Evolutionary conservation across 2,797 vertebrate genomes (phyloP).

Genomic region (Agapornis canus): DNA sequence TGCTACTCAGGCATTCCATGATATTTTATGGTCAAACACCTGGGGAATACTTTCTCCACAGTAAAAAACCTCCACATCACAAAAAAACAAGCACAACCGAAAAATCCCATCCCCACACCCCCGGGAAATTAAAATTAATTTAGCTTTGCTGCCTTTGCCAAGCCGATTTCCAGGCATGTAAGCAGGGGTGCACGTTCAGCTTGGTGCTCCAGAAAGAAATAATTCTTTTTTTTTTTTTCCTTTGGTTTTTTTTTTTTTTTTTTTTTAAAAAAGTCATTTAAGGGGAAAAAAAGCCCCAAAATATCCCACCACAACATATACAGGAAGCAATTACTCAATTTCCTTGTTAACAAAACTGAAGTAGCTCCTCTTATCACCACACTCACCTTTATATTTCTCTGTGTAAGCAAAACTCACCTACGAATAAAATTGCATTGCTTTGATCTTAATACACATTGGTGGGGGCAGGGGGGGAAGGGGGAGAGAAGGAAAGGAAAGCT

Average conservation of each 20-base stretch:
- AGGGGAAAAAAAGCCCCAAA: not conserved
- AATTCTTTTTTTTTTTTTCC: not conserved
- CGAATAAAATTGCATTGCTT: not conserved
- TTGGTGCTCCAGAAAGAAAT: not conserved
- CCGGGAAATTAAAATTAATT: not conserved
- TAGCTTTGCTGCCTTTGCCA: not conserved
- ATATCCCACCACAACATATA: accelerated
- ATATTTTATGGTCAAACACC: not conserved
- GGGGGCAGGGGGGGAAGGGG: not conserved
- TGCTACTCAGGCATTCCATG: not conserved
- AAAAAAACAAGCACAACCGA: not conserved
- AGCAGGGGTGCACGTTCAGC: not conserved
- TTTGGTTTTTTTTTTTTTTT: too few species aligned
- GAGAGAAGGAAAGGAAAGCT: not conserved
- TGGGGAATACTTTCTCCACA: not conserved
- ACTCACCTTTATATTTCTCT: not conserved
- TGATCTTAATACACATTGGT: not conserved
- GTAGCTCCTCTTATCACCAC: not conserved
- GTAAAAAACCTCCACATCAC: not conserved
- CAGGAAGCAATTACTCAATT: not conserved
- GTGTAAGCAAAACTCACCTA: not conserved
- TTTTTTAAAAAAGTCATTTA: not conserved
- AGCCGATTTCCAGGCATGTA: not conserved
- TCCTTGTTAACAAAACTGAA: not conserved
- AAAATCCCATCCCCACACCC: not conserved